Percentiles rank a stretch among this genome's conserved stretches.
These are phyloP conservation scores for Archocentrus centrarchus DNA, from an alignment of 2,113 vertebrate species.

Conservation along the genomic window DNA sequence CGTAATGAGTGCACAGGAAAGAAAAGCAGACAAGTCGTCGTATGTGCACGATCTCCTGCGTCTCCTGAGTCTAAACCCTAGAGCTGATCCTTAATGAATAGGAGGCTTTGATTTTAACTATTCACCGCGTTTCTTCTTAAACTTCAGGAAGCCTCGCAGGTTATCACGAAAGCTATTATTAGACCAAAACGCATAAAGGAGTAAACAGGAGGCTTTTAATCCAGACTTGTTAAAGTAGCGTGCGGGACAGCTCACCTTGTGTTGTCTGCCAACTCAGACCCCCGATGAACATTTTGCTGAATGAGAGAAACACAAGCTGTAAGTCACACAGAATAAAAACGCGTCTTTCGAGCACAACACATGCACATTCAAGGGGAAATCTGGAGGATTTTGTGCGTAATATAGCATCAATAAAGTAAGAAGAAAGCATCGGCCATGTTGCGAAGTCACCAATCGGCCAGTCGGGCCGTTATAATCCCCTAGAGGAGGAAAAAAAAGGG, in stretches of 20 bases:
- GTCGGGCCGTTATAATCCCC: conserved; percentile 82
- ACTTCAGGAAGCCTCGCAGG: conserved; percentile 26
- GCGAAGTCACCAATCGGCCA: conserved; percentile 78
- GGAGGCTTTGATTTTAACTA: conserved; percentile 69
- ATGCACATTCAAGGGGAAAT: neutral
- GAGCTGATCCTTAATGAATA: conserved; percentile 67
- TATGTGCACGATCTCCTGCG: conserved; percentile 64
- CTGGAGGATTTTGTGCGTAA: conserved; percentile 6
- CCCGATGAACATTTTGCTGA: conserved; percentile 97
- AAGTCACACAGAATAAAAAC: conserved; percentile 51
- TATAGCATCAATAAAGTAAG: conserved; percentile 76
- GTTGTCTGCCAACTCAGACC: conserved; percentile 96
- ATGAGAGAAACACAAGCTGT: conserved; percentile 78
- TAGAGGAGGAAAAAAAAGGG: conserved; percentile 53
- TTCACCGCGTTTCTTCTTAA: conserved; percentile 41
- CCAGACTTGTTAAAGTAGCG: conserved; percentile 74
- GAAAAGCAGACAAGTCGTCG: conserved; percentile 46
- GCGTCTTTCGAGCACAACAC: conserved; percentile 41
- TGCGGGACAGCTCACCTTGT: conserved; percentile 90
- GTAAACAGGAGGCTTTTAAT: conserved; percentile 45
- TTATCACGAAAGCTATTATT: neutral
- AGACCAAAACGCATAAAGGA: neutral
- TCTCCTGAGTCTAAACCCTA: conserved; percentile 69
- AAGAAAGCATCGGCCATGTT: conserved; percentile 85
- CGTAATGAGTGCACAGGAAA: neutral